phyloP scores from a whole-genome alignment of 2,888 invertebrate species.

The Hybos culiciformis region DNA sequence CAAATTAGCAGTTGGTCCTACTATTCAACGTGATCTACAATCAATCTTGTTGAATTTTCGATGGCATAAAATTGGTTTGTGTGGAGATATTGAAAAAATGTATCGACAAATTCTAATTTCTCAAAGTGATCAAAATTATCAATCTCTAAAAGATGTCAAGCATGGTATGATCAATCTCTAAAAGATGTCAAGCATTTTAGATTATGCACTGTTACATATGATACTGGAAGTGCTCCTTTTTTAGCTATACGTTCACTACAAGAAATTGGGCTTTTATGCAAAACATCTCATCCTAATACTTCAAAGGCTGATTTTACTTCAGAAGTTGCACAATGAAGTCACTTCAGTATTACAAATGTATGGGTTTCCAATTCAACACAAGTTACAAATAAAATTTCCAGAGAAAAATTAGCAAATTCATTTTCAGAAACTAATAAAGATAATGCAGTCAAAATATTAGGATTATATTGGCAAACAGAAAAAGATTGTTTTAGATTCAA shows the following conservation, averaged over 20 bases:
- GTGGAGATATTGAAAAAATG: too few species aligned
- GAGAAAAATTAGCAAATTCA: slow-evolving; percentile 2
- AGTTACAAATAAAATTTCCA: slow-evolving; percentile 6
- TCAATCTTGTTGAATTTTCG: too few species aligned
- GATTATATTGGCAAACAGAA: slow-evolving; percentile 9
- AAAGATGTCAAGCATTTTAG: slow-evolving; percentile 8
- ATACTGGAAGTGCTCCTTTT: slow-evolving; percentile 15
- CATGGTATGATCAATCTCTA: slow-evolving; percentile 4
- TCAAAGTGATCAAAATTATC: too few species aligned
- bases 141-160: slow-evolving; percentile 16
- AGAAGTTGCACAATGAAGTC: slow-evolving; percentile 9
- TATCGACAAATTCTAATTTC: too few species aligned
- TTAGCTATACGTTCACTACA: slow-evolving; percentile 14
- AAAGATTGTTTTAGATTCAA: slow-evolving; percentile 4
- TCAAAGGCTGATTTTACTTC: slow-evolving; percentile 7
- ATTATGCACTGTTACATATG: slow-evolving; percentile 14
- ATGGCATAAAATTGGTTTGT: too few species aligned
- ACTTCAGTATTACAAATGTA: slow-evolving; percentile 5
- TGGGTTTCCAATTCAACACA: slow-evolving; percentile 7
- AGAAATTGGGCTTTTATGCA: slow-evolving; percentile 10
- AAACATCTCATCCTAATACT: slow-evolving; percentile 10
- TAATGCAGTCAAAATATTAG: slow-evolving; percentile 8
- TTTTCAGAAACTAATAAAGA: neutral
- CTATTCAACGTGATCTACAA: too few species aligned
- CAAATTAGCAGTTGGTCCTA: too few species aligned